These are phyloP conservation scores for Machimus rusticus DNA, from an alignment of 2,888 invertebrate genomes.

Conservation along the genomic window DNA sequence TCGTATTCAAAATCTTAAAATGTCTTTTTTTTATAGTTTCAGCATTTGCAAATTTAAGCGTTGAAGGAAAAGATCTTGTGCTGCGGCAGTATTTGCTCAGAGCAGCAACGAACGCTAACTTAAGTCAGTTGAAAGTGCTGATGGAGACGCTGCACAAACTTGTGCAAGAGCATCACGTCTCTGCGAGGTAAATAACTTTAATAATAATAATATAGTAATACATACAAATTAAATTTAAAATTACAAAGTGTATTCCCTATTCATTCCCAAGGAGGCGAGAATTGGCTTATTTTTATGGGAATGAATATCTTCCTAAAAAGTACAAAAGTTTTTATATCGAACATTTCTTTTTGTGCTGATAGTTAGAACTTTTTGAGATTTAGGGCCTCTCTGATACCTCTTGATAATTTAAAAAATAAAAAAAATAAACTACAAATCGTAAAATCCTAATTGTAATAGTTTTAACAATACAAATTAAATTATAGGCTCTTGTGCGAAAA, in stretches of 20 bases:
- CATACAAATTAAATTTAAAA: too few relatives aligned
- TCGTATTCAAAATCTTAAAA: not conserved
- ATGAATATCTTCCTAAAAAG: too few relatives aligned
- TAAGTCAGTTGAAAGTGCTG: conserved; percentile 77
- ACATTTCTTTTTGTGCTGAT: too few relatives aligned
- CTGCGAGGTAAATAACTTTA: conserved; percentile 71
- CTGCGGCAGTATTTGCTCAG: conserved; percentile 78
- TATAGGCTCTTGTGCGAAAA: conserved; percentile 84
- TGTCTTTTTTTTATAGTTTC: conserved; percentile 58
- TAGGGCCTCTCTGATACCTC: too few relatives aligned
- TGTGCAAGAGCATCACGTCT: conserved; percentile 75
- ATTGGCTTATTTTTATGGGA: too few relatives aligned
- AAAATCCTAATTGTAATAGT: not conserved
- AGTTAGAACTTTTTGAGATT: too few relatives aligned
- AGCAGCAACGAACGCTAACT: conserved; percentile 77
- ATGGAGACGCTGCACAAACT: conserved; percentile 78
- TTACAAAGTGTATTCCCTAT: too few relatives aligned
- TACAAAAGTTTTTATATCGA: too few relatives aligned
- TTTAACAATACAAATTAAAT: not conserved
- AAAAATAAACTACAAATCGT: too few relatives aligned
- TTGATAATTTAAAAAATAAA: too few relatives aligned
- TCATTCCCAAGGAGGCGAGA: too few relatives aligned
- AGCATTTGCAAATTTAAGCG: conserved; percentile 71
- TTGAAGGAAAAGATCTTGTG: conserved; percentile 78
- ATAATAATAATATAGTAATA: not conserved